Conservation (phyloP, 2,888 invertebrate genomes). For the Gari tellinella region DNA sequence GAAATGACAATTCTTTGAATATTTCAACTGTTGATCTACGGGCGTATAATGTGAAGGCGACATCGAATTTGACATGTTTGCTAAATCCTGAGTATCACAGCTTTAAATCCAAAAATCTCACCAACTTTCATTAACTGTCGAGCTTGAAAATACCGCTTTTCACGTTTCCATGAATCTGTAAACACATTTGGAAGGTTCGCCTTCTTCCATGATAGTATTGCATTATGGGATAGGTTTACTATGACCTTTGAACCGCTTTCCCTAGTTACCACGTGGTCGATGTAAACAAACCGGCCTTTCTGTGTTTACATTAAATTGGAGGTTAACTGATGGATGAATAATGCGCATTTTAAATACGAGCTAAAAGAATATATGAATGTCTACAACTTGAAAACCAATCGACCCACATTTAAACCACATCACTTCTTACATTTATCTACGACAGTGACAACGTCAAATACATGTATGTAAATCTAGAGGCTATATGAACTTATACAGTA, state of each 20-base stretch:
- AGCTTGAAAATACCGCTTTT: conserved; percentile 37
- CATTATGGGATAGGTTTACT: conserved; percentile 49
- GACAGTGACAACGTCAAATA: too few relatives aligned
- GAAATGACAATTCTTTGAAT: conserved; percentile 48
- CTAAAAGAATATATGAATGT: too few relatives aligned
- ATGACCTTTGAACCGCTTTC: conserved; percentile 59
- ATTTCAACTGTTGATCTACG: conserved; percentile 41
- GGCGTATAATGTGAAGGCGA: conserved; percentile 35
- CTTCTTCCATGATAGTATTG: conserved; percentile 49
- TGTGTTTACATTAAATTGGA: too few relatives aligned
- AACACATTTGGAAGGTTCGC: conserved; percentile 46
- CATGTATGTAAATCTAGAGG: too few relatives aligned
- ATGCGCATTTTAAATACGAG: too few relatives aligned
- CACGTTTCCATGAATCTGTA: conserved; percentile 48
- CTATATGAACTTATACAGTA: too few relatives aligned
- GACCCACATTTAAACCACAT: too few relatives aligned
- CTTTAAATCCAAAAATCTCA: too few relatives aligned
- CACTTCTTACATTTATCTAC: too few relatives aligned
- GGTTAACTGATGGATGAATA: too few relatives aligned
- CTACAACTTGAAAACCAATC: too few relatives aligned
- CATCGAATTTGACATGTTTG: conserved; percentile 10
- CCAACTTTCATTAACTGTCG: conserved; percentile 1
- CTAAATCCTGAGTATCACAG: background rate
- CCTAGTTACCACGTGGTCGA: conserved; percentile 60
- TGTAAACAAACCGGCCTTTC: conserved; percentile 32